These are phyloP conservation scores for Prochilodus magdalenae DNA, from an alignment of 2,113 vertebrate genomes.

Conservation along the genomic window DNA sequence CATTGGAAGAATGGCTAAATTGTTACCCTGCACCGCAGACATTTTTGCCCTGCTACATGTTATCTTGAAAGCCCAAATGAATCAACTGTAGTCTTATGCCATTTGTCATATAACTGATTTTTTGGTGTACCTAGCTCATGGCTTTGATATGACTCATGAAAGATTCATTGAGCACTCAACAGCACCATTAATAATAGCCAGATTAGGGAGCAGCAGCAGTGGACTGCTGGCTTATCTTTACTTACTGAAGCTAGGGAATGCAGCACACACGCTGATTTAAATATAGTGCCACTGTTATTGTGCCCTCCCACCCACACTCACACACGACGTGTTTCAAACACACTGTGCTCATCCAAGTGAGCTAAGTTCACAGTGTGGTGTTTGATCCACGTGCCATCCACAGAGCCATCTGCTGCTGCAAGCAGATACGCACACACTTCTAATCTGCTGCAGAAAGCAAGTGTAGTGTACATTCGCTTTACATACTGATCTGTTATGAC, in stretches of 20 bases:
- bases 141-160: constrained; percentile 22
- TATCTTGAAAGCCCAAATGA: background rate
- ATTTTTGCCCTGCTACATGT: background rate
- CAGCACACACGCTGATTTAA: constrained; percentile 22
- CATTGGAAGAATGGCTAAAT: no score
- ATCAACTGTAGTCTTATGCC: background rate
- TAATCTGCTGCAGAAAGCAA: background rate
- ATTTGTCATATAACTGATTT: background rate
- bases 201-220: background rate
- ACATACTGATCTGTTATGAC: constrained; percentile 13
- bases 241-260: background rate
- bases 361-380: constrained; percentile 15
- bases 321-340: constrained; percentile 13
- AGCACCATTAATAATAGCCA: constrained; percentile 2
- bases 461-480: background rate
- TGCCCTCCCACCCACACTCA: constrained; percentile 24
- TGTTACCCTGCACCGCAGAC: no score
- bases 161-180: constrained; percentile 21
- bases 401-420: constrained; percentile 44
- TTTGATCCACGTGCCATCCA: constrained; percentile 39
- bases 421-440: background rate
- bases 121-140: constrained; percentile 9
- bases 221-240: constrained; percentile 8
- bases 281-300: constrained; percentile 37
- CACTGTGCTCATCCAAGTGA: constrained; percentile 35